phyloP scores from a whole-genome alignment of 2,797 vertebrate genomes.

The Luscinia luscinia region DNA sequence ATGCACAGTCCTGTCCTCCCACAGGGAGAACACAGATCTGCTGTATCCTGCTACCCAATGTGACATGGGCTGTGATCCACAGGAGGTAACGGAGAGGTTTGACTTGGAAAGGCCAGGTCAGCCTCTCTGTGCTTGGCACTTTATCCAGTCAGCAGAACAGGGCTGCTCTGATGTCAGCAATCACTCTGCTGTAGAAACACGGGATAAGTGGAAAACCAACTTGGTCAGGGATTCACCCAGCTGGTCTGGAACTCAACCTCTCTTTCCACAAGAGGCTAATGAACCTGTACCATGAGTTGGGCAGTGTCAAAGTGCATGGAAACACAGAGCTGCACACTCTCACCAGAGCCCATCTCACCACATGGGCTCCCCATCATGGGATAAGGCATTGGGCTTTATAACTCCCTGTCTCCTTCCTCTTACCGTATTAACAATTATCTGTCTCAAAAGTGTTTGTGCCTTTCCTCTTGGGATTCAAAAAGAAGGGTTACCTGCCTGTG shows the following conservation, averaged over 20 bases:
- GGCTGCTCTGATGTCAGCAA: neutral
- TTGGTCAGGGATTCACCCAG: neutral
- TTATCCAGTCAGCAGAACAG: neutral
- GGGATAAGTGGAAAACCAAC: neutral
- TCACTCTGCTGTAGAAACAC: neutral
- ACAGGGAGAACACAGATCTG: neutral
- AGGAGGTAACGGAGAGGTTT: neutral
- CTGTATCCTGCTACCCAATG: neutral
- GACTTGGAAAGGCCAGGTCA: neutral
- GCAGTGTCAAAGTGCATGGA: neutral
- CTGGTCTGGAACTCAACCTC: neutral
- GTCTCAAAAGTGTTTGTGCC: neutral
- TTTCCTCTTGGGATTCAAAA: neutral
- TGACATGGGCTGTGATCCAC: neutral
- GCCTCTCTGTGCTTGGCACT: neutral
- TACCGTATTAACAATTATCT: neutral
- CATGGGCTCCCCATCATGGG: rapidly evolving
- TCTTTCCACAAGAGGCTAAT: neutral
- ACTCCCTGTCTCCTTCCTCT: neutral
- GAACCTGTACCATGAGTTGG: neutral
- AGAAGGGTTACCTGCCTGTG: neutral
- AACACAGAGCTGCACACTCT: rapidly evolving
- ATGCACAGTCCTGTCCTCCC: neutral
- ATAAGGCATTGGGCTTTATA: neutral
- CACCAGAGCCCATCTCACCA: neutral